Base-by-base conservation (phyloP, 2,113 vertebrate genomes). In the Mesoclemmys tuberculata region DNA sequence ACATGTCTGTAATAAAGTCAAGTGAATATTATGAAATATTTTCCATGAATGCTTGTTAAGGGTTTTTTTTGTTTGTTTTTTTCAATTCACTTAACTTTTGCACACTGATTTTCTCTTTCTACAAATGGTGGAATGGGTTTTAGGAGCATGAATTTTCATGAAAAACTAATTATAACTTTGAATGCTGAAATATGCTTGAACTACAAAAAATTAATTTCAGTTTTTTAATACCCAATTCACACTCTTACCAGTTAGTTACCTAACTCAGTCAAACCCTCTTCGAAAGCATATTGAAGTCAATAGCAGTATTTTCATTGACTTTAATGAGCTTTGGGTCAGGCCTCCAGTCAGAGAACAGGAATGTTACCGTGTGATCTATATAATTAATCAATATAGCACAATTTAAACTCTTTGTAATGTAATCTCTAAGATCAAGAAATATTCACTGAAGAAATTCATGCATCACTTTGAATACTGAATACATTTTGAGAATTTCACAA, bases 271-370 rank as follows among this genome's bases (percentile, higher is more conserved):
- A 88, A 18, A 29, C 7, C 58, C n/a, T 86, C 2, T 55, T 88
- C 18, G 31, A 88, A n/a, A 44, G 79, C 89, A 75, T 87, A 6
- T 55, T 80, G 5, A 5, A 56, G 9, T 58, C 82, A n/a, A 46
- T 64, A 71, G 35, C 5, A 5, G 41, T 44, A 44, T 96, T 94
- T 88, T 88, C 74, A 87, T 78, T 89, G 84, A 85, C 10, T 91
- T 90, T 79, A 38, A 64, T n/a, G 38, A 64, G 49, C 38, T 94
- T 94, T 92, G 85, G 85, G 92, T 93, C 13, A 80, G 61, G 54
- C 87, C 61, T 87, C 93, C 85, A 89, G 46, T 92, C 83, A 80
- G 81, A 84, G 77, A 88, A 51, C 46, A 92, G 64, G 78, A 44
- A 58, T 90, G 49, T 74, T 93, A 88, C 54, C 56, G 75, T 91